Percentiles rank a stretch among this genome's conserved stretches.
Evolutionary conservation across 1,140 invertebrate genomes (phyloP).

Genomic region (Drosophila bocki): DNA sequence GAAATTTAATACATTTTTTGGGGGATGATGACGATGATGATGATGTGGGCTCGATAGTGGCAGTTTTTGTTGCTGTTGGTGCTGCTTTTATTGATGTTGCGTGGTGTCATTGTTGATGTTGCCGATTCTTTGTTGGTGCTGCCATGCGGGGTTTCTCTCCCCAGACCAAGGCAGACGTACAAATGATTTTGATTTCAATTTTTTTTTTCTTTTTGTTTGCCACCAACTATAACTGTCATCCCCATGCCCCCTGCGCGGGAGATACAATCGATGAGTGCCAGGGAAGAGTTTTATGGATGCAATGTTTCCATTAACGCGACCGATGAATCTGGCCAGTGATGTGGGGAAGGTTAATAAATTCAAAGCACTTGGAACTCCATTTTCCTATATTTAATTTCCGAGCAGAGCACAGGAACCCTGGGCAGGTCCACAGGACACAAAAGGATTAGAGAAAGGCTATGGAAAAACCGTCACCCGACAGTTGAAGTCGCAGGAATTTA

Average conservation of each 20-base stretch:
- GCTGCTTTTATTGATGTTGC: conserved; percentile 63
- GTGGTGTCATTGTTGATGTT: conserved; percentile 56
- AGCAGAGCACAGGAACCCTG: conserved; percentile 13
- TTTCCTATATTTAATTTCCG: conserved; percentile 68
- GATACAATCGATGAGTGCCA: conserved; percentile 15
- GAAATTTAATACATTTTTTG: conserved; percentile 66
- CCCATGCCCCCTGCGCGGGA: background rate
- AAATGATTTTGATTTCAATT: conserved; percentile 65
- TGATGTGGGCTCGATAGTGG: conserved; percentile 37
- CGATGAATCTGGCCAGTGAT: background rate
- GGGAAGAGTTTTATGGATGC: conserved; percentile 17
- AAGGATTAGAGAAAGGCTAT: conserved; percentile 33
- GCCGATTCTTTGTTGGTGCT: conserved; percentile 53
- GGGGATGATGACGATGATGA: conserved; percentile 52
- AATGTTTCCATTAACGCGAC: conserved; percentile 37
- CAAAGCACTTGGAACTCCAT: conserved; percentile 71
- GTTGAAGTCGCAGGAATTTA: conserved; percentile 42
- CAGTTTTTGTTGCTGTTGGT: conserved; percentile 49
- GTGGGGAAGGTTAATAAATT: conserved; percentile 64
- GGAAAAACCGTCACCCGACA: conserved; percentile 31
- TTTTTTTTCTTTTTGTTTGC: conserved; percentile 19
- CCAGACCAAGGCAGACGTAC: conserved; percentile 47
- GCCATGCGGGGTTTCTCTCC: conserved; percentile 54
- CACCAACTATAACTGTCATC: conserved; percentile 24
- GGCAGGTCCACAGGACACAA: conserved; percentile 11